Conservation (phyloP, 1,140 invertebrate species). For the Sweltsa coloradensis region DNA sequence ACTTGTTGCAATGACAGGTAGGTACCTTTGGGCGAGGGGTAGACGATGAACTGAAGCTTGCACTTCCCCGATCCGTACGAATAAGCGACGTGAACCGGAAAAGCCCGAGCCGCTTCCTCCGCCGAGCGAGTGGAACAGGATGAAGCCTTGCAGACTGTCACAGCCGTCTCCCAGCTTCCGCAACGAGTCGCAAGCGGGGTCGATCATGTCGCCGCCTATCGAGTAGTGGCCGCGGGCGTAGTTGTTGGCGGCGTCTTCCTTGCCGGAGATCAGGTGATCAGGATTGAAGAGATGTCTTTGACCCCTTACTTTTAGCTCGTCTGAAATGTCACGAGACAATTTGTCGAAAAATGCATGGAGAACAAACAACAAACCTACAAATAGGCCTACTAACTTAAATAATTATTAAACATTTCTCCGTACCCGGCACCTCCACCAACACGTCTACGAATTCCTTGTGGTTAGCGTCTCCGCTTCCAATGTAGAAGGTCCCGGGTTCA, state of each 20-base stretch:
- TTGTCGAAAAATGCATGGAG: too few species aligned
- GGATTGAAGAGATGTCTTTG: constrained; percentile 51
- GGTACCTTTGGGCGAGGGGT: constrained; percentile 57
- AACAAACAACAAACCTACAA: too few species aligned
- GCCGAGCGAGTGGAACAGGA: constrained; percentile 57
- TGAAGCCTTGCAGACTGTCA: constrained; percentile 60
- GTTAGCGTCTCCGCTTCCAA: too few species aligned
- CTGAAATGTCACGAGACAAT: too few species aligned
- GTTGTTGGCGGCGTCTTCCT: too few species aligned
- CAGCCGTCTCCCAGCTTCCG: constrained; percentile 65
- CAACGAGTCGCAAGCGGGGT: constrained; percentile 53
- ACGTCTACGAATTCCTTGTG: too few species aligned
- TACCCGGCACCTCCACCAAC: too few species aligned
- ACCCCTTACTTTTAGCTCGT: constrained; percentile 50
- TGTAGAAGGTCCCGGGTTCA: too few species aligned
- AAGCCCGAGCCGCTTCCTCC: constrained; percentile 59
- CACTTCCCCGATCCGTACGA: constrained; percentile 48
- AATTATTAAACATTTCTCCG: too few species aligned
- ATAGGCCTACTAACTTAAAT: too few species aligned
- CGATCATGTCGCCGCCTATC: constrained; percentile 49
- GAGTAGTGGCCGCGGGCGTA: constrained; percentile 50
- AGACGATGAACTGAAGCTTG: too few species aligned
- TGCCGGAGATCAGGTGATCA: constrained; percentile 53
- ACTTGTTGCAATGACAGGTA: constrained; percentile 21
- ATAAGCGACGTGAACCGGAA: too few species aligned